Base-by-base conservation (phyloP, 2,888 invertebrate species). In the Xylophagus ater region DNA sequence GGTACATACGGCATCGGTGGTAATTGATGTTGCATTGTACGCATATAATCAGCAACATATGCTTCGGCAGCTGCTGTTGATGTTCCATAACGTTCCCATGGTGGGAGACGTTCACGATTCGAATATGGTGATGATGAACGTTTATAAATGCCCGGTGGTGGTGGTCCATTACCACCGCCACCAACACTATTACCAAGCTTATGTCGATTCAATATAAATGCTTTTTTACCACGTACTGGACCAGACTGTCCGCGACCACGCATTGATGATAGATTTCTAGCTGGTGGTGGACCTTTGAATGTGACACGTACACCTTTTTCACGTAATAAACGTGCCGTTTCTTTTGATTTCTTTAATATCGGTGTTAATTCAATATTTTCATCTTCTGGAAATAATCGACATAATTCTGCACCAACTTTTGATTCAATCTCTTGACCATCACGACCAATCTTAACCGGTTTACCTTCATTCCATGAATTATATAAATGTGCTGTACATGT, bases 401-500 rank as follows among this genome's bases (percentile, higher is more conserved):
- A 97, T 42, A 97, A 68, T 60, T 93, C 90, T 62, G 90, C 89
- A 13, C 92, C 97, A 38, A 92, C 88, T 61, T 86, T 78, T 3
- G 94, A 93, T 61, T 96, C 96, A 50, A 97, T 90, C 73, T 96
- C 96, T 73, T 96, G 85, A 1, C 97, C 97, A 70, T 97, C 97
- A 46, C 97, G 74, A n/a, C 94, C 97, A 55, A 97, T 96, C 72
- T 97, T 97, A 0, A 97, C 96, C 41, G 94, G 93, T 66, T 94
- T 94, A 31, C 92, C 89, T 60, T 96, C 94, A 70, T 97, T 97
- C 93, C 94, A 97, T 4, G 90, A 84, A 68, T 97, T 97, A 58
- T 89, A 90, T 44, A 97, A 69, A 63, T 96, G 93, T 51, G 85
- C 75, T 2, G 93, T 93, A 56, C 83, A 84, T 50, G 81, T 83